These are phyloP conservation scores for Cichladusa arquata DNA, from an alignment of 2,113 vertebrate species.

Conservation along the genomic window DNA sequence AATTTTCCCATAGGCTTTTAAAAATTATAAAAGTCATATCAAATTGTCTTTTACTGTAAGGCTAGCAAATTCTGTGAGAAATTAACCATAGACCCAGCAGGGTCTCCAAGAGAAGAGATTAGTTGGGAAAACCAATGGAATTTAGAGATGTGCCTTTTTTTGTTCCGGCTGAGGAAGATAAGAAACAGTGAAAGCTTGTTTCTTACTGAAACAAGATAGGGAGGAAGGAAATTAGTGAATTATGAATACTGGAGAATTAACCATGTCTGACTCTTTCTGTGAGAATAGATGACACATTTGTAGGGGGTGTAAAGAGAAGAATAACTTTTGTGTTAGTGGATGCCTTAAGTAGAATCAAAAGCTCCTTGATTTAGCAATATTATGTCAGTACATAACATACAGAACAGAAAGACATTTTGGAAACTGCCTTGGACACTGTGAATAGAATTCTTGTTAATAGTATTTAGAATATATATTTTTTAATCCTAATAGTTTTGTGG, in stretches of 20 bases:
- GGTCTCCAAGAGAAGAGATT: neutral
- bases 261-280: neutral
- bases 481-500: neutral
- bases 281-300: neutral
- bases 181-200: neutral
- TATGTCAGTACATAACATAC: neutral
- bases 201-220: neutral
- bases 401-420: neutral
- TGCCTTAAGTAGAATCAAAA: neutral
- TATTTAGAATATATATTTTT: neutral
- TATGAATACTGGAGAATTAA: neutral
- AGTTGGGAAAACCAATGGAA: neutral
- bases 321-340: neutral
- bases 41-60: neutral
- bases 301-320: neutral
- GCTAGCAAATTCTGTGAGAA: neutral
- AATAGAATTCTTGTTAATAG: neutral
- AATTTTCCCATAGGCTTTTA: neutral
- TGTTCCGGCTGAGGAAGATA: neutral
- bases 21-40: neutral
- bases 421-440: rapidly evolving
- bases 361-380: neutral
- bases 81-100: neutral
- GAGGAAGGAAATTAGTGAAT: neutral
- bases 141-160: neutral